Base-by-base conservation (phyloP, 2,113 vertebrate species). In the Entomyzon cyanotis region DNA sequence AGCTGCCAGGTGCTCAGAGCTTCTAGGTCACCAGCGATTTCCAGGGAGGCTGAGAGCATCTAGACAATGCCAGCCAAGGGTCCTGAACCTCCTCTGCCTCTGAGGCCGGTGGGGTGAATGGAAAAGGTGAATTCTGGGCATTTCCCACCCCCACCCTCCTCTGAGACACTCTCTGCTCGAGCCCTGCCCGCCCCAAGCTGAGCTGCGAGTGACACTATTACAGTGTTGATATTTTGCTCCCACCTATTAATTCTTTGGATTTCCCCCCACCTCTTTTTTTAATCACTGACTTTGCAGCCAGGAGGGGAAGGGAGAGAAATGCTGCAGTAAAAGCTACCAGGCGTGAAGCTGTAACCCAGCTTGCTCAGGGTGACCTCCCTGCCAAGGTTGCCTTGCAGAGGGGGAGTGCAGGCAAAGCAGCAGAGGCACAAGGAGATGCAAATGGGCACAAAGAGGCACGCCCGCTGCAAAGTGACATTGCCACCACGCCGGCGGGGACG, bases 401-500 rank as follows among this genome's bases (percentile, higher is more conserved):
- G 33, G 33, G 39, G 63, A 88, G 73, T 0, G 0, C 47, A n/a
- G 49, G 58, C 24, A 68, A 60, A 76, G 56, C 4, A 2, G 46
- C 56, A 84, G 42, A 92, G 33, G 37, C 37, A 56, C 0, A 3
- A n/a, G 18, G 13, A 30, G 71, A 70, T 74, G 80, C 33, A 84
- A 77, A 84, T 4, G 8, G 77, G 33, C 2, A 1, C 7, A 1
- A 70, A 92, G 68, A 69, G 64, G 42, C 2, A 2, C 0, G 1
- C 35, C 42, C 0, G 0, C 35, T 1, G 1, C 86, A 67, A 90
- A 89, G 89, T 60, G 80, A 78, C 76, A 90, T 65, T 89, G 64
- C 39, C 3, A 30, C 59, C 0, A 0, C 0, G 3, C 71, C 0
- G 0, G 23, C 0, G 3, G 64, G 73, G 81, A 94, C 0, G 3